Conservation (phyloP, 2,888 invertebrate genomes). For the Agonopterix alstromeriana region DNA sequence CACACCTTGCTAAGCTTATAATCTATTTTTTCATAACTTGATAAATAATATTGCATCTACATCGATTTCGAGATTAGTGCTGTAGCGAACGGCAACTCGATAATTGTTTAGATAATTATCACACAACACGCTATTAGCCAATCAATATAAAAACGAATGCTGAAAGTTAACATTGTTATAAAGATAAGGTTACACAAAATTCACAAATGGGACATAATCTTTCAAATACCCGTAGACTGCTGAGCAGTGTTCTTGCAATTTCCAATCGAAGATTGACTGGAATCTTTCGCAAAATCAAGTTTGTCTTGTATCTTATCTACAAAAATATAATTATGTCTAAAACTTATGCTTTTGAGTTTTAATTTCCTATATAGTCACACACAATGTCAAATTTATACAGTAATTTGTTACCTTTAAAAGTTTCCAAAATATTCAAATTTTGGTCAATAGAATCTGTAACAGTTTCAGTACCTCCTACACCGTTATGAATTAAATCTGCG, state of each 20-base stretch:
- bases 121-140: neutral
- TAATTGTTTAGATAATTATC: neutral
- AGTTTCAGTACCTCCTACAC: too few relatives aligned
- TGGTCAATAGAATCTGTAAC: too few relatives aligned
- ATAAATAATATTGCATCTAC: too few relatives aligned
- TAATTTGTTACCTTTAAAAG: too few relatives aligned
- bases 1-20: neutral
- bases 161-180: too few relatives aligned
- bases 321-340: conserved; percentile 13
- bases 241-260: conserved; percentile 22
- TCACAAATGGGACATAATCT: neutral
- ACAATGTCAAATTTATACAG: too few relatives aligned
- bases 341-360: too few relatives aligned
- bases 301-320: conserved; percentile 30
- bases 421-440: too few relatives aligned
- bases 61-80: neutral
- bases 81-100: neutral
- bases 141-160: neutral
- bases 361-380: too few relatives aligned
- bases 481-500: too few relatives aligned
- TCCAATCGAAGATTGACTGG: conserved; percentile 13
- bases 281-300: conserved; percentile 20
- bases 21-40: too few relatives aligned
- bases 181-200: neutral
- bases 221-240: conserved; percentile 29